Evolutionary conservation across 1,140 invertebrate species (phyloP), one percentile per base, ranked within the genome.

Genomic region (Aphaenogaster floridana): DNA sequence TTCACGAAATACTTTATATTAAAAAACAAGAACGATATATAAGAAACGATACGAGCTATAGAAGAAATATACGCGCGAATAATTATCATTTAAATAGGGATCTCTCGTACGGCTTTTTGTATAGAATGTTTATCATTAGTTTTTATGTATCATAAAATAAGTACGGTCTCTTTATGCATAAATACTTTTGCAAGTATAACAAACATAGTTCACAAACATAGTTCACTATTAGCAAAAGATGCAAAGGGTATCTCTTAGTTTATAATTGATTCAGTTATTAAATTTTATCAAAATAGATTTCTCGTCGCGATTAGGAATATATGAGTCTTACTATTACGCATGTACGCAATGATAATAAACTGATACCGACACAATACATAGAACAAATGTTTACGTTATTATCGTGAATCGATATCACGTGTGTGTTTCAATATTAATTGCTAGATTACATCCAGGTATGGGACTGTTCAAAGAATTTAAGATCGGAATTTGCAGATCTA

Each of bases 361-460:
- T 76, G 72, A 76, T 64, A 48, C 17, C 4, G 34, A 28, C 36
- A 48, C 0, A 59, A 42, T 39, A 15, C 11, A 11, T 52, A 64
- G 42, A 61, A 61, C 57, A 45, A 78, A 78, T 78, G 15, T 78
- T 78, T 63, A 78, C 42, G 9, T 78, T 78, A 64, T 78, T 63
- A 64, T 78, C 76, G 4, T 39, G 21, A 52, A 34, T 72, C 15
- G 34, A 3, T 63, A 50, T 34, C n/a, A 6, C 3, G 21, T 34
- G n/a, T 48, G 9, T 34, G 15, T 36, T 17, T 78, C 17, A 4
- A 63, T 63, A 50, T 78, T 77, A 78, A 5, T 21, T 39, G 17
- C 11, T 8, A 64, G 59, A 76, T 76, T 52, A 52, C 36, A 45
- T 42, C 17, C 15, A 59, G 45, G 21, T 45, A 15, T 34, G 59